Conservation (phyloP, 2,888 invertebrate genomes). For the Chrysolina americana region DNA sequence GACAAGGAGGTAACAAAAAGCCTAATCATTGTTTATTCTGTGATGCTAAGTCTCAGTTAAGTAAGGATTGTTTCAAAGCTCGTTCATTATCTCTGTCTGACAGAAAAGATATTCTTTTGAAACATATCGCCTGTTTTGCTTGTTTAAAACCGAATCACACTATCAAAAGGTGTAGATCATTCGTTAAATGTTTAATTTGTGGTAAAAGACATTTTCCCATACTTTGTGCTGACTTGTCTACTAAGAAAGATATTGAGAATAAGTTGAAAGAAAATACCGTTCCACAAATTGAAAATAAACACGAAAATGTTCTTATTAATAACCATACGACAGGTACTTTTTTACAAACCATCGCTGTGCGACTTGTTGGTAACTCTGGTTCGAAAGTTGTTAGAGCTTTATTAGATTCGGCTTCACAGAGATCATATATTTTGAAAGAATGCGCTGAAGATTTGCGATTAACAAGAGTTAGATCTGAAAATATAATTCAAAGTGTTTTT, state of each 20-base stretch:
- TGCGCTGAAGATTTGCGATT: too few species aligned
- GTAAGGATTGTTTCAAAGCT: slow-evolving; percentile 18
- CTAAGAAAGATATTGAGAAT: not conserved
- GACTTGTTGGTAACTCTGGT: not conserved
- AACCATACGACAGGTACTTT: slow-evolving; percentile 8
- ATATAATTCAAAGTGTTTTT: too few species aligned
- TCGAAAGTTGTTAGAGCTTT: slow-evolving; percentile 16
- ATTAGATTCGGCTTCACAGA: not conserved
- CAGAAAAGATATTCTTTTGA: slow-evolving; percentile 1
- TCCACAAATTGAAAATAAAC: not conserved
- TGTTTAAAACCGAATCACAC: not conserved
- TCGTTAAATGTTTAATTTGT: slow-evolving; percentile 17
- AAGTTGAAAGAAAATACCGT: not conserved
- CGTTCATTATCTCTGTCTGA: not conserved
- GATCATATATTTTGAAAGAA: not conserved
- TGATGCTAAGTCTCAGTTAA: not conserved
- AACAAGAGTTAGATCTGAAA: too few species aligned
- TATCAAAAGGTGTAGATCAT: not conserved
- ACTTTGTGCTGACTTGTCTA: slow-evolving; percentile 8
- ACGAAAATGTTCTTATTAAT: not conserved
- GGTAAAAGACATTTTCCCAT: slow-evolving; percentile 8
- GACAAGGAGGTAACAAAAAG: too few species aligned
- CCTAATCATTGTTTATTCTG: too few species aligned
- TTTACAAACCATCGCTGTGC: slow-evolving; percentile 18
- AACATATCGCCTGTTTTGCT: slow-evolving; percentile 1